These are phyloP conservation scores for Polypedilum vanderplanki DNA, from an alignment of 1,140 invertebrate species.

Conservation along the genomic window DNA sequence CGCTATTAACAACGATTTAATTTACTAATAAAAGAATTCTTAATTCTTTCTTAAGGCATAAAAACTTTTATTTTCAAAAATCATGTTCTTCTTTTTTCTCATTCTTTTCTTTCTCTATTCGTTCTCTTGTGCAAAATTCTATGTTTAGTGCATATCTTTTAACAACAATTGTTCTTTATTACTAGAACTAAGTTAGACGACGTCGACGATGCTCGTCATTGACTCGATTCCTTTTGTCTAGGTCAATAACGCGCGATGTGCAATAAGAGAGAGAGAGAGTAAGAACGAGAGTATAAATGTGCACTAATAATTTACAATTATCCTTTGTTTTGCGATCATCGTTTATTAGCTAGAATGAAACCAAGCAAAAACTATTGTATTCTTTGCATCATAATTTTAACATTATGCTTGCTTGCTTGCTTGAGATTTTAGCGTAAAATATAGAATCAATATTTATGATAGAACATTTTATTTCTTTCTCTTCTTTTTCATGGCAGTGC, in stretches of 20 bases:
- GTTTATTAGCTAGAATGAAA: slow-evolving; percentile 21
- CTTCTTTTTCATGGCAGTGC: not conserved
- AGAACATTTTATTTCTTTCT: not conserved
- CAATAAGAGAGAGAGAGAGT: not conserved
- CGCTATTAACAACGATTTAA: too few relatives aligned
- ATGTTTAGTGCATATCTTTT: not conserved
- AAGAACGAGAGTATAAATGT: not conserved
- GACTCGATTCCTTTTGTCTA: slow-evolving; percentile 8
- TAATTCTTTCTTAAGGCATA: not conserved
- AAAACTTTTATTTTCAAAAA: slow-evolving; percentile 3
- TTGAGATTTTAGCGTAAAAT: not conserved
- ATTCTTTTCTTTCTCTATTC: not conserved
- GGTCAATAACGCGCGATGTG: not conserved
- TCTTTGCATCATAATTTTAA: not conserved
- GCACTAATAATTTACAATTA: slow-evolving; percentile 28
- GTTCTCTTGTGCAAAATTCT: not conserved
- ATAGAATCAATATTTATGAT: slow-evolving; percentile 22
- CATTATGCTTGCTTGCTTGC: not conserved
- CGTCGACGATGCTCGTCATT: not conserved
- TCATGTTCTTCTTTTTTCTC: not conserved
- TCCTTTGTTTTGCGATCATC: slow-evolving; percentile 22
- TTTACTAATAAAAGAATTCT: too few relatives aligned
- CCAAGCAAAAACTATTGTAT: not conserved
- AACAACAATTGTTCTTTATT: not conserved
- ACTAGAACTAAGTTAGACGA: not conserved